Percentiles rank a stretch among this genome's conserved stretches.
These are phyloP conservation scores for Ctenochaetus hawaiiensis DNA, from an alignment of 2,797 vertebrate species.

Conservation along the genomic window DNA sequence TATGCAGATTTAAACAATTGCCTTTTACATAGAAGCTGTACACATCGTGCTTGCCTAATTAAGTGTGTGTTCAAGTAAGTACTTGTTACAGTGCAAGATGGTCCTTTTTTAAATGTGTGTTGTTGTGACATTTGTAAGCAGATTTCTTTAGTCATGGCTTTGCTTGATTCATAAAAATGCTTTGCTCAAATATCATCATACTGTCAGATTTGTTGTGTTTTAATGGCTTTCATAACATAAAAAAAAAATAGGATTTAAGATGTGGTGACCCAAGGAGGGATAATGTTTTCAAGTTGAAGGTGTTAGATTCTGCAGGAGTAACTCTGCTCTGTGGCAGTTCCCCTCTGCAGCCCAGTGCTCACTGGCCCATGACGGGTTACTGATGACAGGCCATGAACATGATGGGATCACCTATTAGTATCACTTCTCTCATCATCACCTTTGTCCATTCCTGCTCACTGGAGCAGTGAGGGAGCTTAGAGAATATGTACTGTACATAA, in stretches of 20 bases:
- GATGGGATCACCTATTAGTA: slow-evolving; percentile 52
- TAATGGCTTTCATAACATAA: not conserved
- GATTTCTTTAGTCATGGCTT: not conserved
- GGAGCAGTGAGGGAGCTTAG: slow-evolving; percentile 8
- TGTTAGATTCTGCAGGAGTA: not conserved
- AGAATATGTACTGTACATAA: not conserved
- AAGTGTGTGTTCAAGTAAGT: not conserved
- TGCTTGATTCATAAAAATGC: not conserved
- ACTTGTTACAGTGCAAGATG: not conserved
- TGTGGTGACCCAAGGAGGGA: not conserved
- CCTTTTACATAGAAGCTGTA: slow-evolving; percentile 5
- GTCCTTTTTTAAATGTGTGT: too few species aligned
- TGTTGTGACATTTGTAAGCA: too few species aligned
- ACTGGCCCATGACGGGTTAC: slow-evolving; percentile 58
- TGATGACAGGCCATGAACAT: slow-evolving; percentile 59
- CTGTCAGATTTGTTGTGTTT: not conserved
- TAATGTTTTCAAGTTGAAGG: not conserved
- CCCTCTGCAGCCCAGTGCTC: slow-evolving; percentile 48
- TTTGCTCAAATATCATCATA: not conserved
- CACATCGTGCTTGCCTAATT: not conserved
- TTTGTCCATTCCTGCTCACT: slow-evolving; percentile 32
- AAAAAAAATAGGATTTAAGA: not conserved
- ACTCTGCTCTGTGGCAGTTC: not conserved
- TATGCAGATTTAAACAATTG: slow-evolving; percentile 28
- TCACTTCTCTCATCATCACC: slow-evolving; percentile 56